Evolutionary conservation across 2,797 vertebrate genomes (phyloP), one percentile per base, ranked within the genome.

Genomic region (Parotocinclus haroldoi): DNA sequence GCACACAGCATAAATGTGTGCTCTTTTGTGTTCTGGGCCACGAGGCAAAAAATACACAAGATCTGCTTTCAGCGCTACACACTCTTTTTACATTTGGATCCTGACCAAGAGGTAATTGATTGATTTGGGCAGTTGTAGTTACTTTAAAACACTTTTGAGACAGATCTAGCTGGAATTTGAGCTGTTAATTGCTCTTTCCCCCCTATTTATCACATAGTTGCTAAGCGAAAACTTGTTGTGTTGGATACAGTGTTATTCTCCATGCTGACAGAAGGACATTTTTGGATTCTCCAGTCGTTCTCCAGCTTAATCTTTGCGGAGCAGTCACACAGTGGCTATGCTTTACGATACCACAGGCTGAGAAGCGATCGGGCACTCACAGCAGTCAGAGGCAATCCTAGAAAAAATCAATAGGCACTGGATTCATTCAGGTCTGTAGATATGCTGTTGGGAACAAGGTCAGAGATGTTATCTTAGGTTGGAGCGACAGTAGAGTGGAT

Each of bases 371-470:
- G 27, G 57, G 63, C 58, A 44, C 50, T 46, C 49, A 9, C 36
- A 37, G 38, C 66, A 57, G 50, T 66, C 46, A 18, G 70, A 65
- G 60, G 62, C 55, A 69, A 68, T 63, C 49, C 58, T 52, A 39
- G 69, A 54, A 56, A 27, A 77, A 77, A 77, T 73, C 70, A 49
- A 77, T 73, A 59, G 51, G 44, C 58, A 68, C 42, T 56, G 48
- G 50, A 48, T 67, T 71, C 54, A 51, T 68, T 55, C 37, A 10
- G 59, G 69, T 71, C 58, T 73, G 40, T 71, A 45, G 65, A 63
- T 57, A 49, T 77, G 45, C 57, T 52, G 67, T 65, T 72, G 65
- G 66, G 65, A 67, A 72, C 72, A 69, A 75, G 75, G 69, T 76
- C 73, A 78, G 67, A 76, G 57, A 73, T 75, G 65, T 77, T 75